Evolutionary conservation across 2,888 invertebrate species (phyloP).

Genomic region (Diaphora mendica): DNA sequence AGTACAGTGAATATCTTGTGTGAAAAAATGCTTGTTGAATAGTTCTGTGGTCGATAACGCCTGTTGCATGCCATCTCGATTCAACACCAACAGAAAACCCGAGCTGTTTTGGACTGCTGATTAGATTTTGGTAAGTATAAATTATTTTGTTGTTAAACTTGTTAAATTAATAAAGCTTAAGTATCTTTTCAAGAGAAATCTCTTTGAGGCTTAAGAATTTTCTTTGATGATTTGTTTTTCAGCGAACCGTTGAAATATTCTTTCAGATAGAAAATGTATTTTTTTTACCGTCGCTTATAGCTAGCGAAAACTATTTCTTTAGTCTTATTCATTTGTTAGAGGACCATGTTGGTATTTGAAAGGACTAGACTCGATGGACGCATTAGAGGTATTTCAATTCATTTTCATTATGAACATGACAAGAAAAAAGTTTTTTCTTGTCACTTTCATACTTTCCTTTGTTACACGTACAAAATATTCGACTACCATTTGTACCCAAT

Average conservation of each 20-base stretch:
- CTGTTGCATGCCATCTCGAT: slow-evolving; percentile 67
- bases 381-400: background rate
- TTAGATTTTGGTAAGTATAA: slow-evolving; percentile 67
- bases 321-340: background rate
- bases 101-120: slow-evolving; percentile 61
- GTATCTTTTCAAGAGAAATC: background rate
- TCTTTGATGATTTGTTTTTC: background rate
- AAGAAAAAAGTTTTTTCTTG: no score
- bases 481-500: background rate
- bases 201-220: background rate
- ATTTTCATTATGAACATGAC: background rate
- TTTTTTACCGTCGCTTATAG: background rate
- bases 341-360: background rate
- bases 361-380: background rate
- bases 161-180: background rate
- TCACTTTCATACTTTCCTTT: no score
- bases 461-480: background rate
- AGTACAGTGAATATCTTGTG: slow-evolving; percentile 68
- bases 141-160: slow-evolving; percentile 63
- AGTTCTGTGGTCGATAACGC: slow-evolving; percentile 62
- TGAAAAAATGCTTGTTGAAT: slow-evolving; percentile 70
- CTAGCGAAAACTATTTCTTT: background rate
- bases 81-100: slow-evolving; percentile 45
- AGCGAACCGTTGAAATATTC: background rate
- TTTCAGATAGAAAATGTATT: background rate